Base-by-base conservation (phyloP, 2,888 invertebrate species). In the Drosophila peninsularis region DNA sequence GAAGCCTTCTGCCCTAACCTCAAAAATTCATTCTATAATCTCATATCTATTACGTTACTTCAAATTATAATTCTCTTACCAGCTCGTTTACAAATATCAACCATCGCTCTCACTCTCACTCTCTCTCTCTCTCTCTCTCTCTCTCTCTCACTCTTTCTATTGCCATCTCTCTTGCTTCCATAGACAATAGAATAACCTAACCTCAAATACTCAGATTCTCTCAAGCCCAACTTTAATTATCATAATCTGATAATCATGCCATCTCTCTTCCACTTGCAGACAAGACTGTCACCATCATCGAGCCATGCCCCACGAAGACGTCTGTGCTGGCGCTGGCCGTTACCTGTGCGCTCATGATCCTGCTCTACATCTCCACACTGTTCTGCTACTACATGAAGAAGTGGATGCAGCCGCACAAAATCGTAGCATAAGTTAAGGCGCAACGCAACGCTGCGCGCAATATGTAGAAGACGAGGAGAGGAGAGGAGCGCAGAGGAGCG, bases 311-410 rank as follows among this genome's bases (percentile, higher is more conserved):
- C 52, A 97, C 97, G 89, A 97, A 97, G 92, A 96, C 96, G 30
- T 98, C 98, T 7, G 96, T 98, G n/a, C 93, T 98, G 83, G 96
- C 97, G 37, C 93, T 98, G 68, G 97, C 97, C 71, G 97, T 98
- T 32, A 97, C 98, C 60, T 98, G 98, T 92, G 97, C 97, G 65
- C 94, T 98, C 71, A 94, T 98, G 90, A 95, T 98, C 57, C 94
- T 98, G 63, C 94, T 98, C 62, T 98, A 98, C 93, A 95, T 98
- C 89, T 97, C 97, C 86, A 98, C 97, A 56, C 94, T 98, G 88
- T 97, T 97, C 94, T 97, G 96, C 93, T 97, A 97, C 93, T 97
- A 96, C 94, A 97, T 97, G 96, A 96, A 96, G 92, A 97, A 97
- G 92, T 97, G 97, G 97, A 94, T 97, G 92, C 94, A 95, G 79